These are phyloP conservation scores for Atrina japonica DNA, from an alignment of 2,888 invertebrate species.

Conservation along the genomic window DNA sequence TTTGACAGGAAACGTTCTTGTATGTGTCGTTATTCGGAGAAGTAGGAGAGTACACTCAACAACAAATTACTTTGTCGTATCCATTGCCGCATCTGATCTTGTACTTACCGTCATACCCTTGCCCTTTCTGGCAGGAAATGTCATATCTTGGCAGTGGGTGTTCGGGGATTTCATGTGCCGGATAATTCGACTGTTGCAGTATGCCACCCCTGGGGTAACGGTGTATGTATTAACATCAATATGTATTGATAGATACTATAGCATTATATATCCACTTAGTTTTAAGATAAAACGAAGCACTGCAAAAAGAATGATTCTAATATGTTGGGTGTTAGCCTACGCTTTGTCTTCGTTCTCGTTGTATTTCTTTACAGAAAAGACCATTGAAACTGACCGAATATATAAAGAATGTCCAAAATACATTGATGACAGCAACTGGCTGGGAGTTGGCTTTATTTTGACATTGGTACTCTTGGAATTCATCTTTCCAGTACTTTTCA, in stretches of 20 bases:
- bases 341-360: constrained; percentile 63
- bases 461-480: constrained; percentile 58
- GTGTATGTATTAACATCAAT: constrained; percentile 71
- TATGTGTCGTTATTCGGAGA: constrained; percentile 76
- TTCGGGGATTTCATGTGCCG: constrained; percentile 71
- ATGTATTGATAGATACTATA: constrained; percentile 77
- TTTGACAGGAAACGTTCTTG: constrained; percentile 72
- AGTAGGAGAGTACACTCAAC: constrained; percentile 79
- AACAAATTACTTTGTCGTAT: constrained; percentile 78
- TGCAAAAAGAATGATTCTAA: constrained; percentile 73
- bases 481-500: constrained; percentile 61
- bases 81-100: constrained; percentile 72
- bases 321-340: constrained; percentile 62
- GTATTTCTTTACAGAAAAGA: constrained; percentile 65
- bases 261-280: constrained; percentile 78
- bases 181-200: constrained; percentile 67
- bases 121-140: constrained; percentile 65
- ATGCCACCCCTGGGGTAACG: constrained; percentile 57
- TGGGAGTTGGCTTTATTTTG: constrained; percentile 58
- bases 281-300: constrained; percentile 77
- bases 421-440: constrained; percentile 54
- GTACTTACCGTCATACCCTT: constrained; percentile 59
- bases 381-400: constrained; percentile 1
- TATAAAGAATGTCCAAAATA: constrained; percentile 59
- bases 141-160: constrained; percentile 63